phyloP scores from a whole-genome alignment of 2,797 vertebrate genomes.

The Hydrocynus forskahlii region DNA sequence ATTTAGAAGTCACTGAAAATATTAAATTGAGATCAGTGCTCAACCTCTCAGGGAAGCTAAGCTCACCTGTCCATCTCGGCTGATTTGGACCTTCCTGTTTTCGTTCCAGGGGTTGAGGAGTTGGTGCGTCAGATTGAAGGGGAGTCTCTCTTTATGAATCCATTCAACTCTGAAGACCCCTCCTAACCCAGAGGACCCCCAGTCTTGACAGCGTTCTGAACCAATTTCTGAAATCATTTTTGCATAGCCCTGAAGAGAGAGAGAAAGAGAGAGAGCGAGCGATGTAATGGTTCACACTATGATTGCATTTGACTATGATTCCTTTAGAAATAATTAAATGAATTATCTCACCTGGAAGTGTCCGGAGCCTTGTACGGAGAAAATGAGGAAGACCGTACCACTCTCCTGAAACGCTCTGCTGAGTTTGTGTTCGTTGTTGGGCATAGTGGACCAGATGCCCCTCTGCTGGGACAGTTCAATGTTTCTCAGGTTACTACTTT shows the following conservation, averaged over 20 bases:
- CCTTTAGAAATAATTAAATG: too few species aligned
- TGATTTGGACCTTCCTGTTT: slow-evolving; percentile 92
- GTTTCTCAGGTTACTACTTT: slow-evolving; percentile 88
- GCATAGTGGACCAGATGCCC: slow-evolving; percentile 90
- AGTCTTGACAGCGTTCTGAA: slow-evolving; percentile 85
- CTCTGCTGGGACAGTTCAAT: slow-evolving; percentile 91
- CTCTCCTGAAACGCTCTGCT: slow-evolving; percentile 84
- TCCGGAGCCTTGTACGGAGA: slow-evolving; percentile 93
- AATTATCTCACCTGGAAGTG: slow-evolving; percentile 86
- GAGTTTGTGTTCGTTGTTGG: slow-evolving; percentile 86
- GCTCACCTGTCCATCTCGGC: slow-evolving; percentile 92
- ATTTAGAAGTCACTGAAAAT: too few species aligned
- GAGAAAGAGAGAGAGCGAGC: not conserved
- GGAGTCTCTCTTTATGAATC: slow-evolving; percentile 86
- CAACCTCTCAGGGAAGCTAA: not conserved
- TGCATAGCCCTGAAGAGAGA: slow-evolving; percentile 84
- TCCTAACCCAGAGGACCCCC: slow-evolving; percentile 85
- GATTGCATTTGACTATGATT: too few species aligned
- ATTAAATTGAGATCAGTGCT: too few species aligned
- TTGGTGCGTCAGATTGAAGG: slow-evolving; percentile 86
- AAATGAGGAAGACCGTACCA: slow-evolving; percentile 83
- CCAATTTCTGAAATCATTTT: slow-evolving; percentile 86
- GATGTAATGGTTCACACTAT: too few species aligned
- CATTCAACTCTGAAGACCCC: slow-evolving; percentile 91
- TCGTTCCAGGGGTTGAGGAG: slow-evolving; percentile 93